A percentile compares a stretch with the other conserved stretches of the same genome.
These are phyloP conservation scores for Cotesia chilonis DNA, from an alignment of 1,140 invertebrate species.

Conservation along the genomic window DNA sequence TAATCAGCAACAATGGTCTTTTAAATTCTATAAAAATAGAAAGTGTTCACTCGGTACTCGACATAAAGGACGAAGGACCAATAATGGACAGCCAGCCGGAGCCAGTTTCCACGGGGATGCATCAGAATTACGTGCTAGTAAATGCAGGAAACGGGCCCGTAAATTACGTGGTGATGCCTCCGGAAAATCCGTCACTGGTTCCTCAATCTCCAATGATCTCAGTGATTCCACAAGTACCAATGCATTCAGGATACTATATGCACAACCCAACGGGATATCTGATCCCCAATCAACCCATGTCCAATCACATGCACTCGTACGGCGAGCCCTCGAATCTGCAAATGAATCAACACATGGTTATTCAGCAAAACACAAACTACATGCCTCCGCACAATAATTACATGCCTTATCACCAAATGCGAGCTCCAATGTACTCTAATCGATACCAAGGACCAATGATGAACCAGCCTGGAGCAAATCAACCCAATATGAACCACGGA, in stretches of 20 bases:
- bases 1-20: conserved; percentile 3
- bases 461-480: conserved; percentile 1
- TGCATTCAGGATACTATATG: conserved; percentile 44
- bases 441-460: not conserved
- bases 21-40: conserved; percentile 43
- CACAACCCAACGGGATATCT: conserved; percentile 37
- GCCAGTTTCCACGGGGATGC: conserved; percentile 33
- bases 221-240: conserved; percentile 39
- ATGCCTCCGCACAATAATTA: conserved; percentile 24
- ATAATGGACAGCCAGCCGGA: conserved; percentile 43
- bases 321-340: conserved; percentile 3
- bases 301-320: conserved; percentile 9
- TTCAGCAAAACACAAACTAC: conserved; percentile 39
- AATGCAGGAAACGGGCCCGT: conserved; percentile 38
- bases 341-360: conserved; percentile 41
- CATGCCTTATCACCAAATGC: conserved; percentile 20
- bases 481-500: too few species aligned
- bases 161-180: conserved; percentile 33
- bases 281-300: conserved; percentile 5
- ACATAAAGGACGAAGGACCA: conserved; percentile 58
- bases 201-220: conserved; percentile 16
- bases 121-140: conserved; percentile 47
- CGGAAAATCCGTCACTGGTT: conserved; percentile 24
- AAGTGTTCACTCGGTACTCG: conserved; percentile 59
- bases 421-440: conserved; percentile 18